Evolutionary conservation across 2,797 vertebrate genomes (phyloP), one percentile per base, ranked within the genome.

Genomic region (Gila robusta): DNA sequence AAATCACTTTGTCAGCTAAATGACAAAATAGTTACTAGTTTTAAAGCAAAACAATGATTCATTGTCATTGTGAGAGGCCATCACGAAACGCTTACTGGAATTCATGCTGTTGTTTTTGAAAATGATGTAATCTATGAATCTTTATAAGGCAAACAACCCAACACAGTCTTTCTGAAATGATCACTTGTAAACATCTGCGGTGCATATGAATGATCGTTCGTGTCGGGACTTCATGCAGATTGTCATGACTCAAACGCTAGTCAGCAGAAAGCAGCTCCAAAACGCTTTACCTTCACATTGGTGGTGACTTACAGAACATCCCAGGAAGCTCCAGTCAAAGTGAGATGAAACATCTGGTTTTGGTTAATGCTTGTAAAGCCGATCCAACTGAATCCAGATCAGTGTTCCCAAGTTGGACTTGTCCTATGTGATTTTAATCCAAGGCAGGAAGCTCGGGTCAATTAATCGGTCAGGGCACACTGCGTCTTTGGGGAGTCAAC

Each of bases 271-370:
- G 7, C 37, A 64, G 32, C 28, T 66, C 72, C 0, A 19, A 62
- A 44, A 26, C 14, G 0, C 70, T 32, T 64, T 74, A 83, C 70
- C 70, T 62, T 74, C 28, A 19, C 41, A 23, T 21, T n/a, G 69
- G 37, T 44, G 16, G n/a, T 47, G 26, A 39, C 37, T 70, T 70
- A 52, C 28, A 81, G 26, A 54, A 28, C 52, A 87, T 85, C 87
- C 86, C 89, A 82, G 90, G 90, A 86, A 86, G 88, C 87, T 66
- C 56, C 79, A 89, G 93, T 91, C 92, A 91, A 84, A 90, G 90
- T 54, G 44, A 89, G 86, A 89, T 88, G 85, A 87, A 88, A 93
- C 93, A 96, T 95, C 93, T 96, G 94, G 91, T 94, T 94, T 93
- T 90, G 92, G 88, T 96, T 96, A 94, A 67, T 89, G 47, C 92